A percentile compares a stretch with the other conserved stretches of the same genome.
Conservation (phyloP, 2,888 invertebrate genomes). For the Drosophila birchii region DNA sequence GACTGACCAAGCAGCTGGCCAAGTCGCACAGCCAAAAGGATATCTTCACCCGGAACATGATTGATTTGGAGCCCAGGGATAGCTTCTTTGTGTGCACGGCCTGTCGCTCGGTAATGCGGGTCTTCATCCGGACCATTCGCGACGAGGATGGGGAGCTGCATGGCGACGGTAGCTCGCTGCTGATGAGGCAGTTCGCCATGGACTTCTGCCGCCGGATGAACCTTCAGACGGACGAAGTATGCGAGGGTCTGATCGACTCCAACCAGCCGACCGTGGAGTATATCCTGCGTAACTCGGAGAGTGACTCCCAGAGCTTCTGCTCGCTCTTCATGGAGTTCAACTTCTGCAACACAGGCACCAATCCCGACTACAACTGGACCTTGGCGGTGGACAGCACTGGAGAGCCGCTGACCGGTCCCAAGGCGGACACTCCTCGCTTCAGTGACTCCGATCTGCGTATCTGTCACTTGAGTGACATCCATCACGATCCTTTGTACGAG, state of each 20-base stretch:
- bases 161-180: conserved; percentile 57
- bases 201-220: conserved; percentile 87
- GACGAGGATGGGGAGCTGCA: conserved; percentile 85
- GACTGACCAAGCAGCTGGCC: conserved; percentile 73
- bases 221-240: conserved; percentile 87
- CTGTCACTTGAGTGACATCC: conserved; percentile 87
- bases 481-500: conserved; percentile 91
- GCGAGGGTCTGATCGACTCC: conserved; percentile 86
- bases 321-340: conserved; percentile 77
- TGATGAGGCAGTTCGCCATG: conserved; percentile 83
- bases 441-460: conserved; percentile 68
- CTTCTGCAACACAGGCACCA: conserved; percentile 68
- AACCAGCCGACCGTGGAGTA: conserved; percentile 88
- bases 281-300: conserved; percentile 85
- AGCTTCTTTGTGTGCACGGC: conserved; percentile 75
- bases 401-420: conserved; percentile 58
- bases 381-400: conserved; percentile 59
- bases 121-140: conserved; percentile 83
- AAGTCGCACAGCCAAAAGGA: conserved; percentile 75
- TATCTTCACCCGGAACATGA: conserved; percentile 69
- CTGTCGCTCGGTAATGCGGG: conserved; percentile 74
- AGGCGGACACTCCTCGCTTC: conserved; percentile 66
- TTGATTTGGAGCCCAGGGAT: conserved; percentile 66
- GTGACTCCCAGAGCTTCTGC: conserved; percentile 85
- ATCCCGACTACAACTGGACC: conserved; percentile 76